Evolutionary conservation across 2,113 vertebrate species (phyloP), one percentile per base, ranked within the genome.

Genomic region (Vulpes vulpes): DNA sequence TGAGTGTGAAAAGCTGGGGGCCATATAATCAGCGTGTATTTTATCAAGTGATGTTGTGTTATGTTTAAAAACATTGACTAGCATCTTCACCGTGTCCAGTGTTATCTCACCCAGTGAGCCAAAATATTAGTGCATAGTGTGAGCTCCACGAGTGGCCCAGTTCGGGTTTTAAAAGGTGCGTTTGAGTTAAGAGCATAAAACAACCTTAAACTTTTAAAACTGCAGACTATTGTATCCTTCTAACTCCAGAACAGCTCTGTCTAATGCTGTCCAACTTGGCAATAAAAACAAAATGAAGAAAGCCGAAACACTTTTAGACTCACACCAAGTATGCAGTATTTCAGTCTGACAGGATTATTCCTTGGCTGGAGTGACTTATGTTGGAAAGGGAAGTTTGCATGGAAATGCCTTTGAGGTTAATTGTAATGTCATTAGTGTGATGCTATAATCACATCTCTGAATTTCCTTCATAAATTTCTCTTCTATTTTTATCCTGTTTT

Each of bases 351-450:
- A 98, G 97, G 97, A 93, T 98, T 98, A 98, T 96, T 97, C 98
- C 95, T 95, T 96, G 88, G 82, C 94, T 82, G 32, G 81, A 95
- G 73, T 97, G 97, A 97, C 97, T 98, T 98, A 97, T 89, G 92
- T 79, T 94, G 43, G 94, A 95, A 97, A 95, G 97, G 98, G 97
- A 97, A 96, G 97, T 98, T 97, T 97, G 96, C 94, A 90, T 98
- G 97, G 96, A 97, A 97, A 98, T 96, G 97, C 96, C 97, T 98
- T 97, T 91, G 96, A 97, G 98, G 98, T 98, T 98, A 98, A 98
- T 98, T 98, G 97, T 97, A 96, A 95, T 97, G 97, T 97, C 97
- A 94, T 98, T 98, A 98, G 64, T n/a, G 78, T 93, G 97, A 98
- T 95, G 96, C 97, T 97, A 96, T 96, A 97, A 97, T 98, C 98